A percentile compares a stretch with the other conserved stretches of the same genome.
These are phyloP conservation scores for Frankliniella intonsa DNA, from an alignment of 2,888 invertebrate species.

Conservation along the genomic window DNA sequence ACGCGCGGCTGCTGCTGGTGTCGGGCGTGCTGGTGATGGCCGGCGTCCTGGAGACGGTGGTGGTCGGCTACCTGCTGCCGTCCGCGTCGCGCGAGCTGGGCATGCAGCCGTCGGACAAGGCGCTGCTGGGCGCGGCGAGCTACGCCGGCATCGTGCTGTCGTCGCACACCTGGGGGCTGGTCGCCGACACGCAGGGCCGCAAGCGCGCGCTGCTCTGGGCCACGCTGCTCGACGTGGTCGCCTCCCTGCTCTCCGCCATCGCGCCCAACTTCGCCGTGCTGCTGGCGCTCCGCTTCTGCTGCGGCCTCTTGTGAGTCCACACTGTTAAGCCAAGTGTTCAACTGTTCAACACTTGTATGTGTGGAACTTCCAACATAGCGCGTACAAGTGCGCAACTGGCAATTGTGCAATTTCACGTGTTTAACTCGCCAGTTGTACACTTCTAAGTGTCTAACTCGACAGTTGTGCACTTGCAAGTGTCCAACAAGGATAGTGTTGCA, in stretches of 20 bases:
- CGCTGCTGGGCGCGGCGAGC: slow-evolving; percentile 64
- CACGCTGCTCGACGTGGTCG: slow-evolving; percentile 50
- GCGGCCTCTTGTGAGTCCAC: slow-evolving; percentile 54
- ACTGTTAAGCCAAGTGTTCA: too few relatives aligned
- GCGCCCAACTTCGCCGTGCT: slow-evolving; percentile 56
- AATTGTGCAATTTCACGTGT: too few relatives aligned
- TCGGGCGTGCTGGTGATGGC: slow-evolving; percentile 60
- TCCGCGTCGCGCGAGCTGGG: slow-evolving; percentile 65
- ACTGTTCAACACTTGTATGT: too few relatives aligned
- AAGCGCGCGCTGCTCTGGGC: slow-evolving; percentile 53
- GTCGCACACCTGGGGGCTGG: slow-evolving; percentile 58
- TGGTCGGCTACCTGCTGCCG: slow-evolving; percentile 66
- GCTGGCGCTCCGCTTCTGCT: slow-evolving; percentile 57
- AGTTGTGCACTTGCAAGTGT: too few relatives aligned
- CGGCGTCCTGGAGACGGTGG: slow-evolving; percentile 60
- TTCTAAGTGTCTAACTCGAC: too few relatives aligned
- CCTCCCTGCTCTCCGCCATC: slow-evolving; percentile 55
- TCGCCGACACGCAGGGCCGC: slow-evolving; percentile 70
- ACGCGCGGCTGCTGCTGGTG: slow-evolving; percentile 57
- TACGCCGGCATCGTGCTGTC: slow-evolving; percentile 52
- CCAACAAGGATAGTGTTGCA: too few relatives aligned
- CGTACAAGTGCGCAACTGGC: too few relatives aligned
- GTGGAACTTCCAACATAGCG: too few relatives aligned
- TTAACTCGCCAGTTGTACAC: too few relatives aligned
- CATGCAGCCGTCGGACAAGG: slow-evolving; percentile 60